Conservation (phyloP, 2,888 invertebrate species). For the Mylabris sibirica region DNA sequence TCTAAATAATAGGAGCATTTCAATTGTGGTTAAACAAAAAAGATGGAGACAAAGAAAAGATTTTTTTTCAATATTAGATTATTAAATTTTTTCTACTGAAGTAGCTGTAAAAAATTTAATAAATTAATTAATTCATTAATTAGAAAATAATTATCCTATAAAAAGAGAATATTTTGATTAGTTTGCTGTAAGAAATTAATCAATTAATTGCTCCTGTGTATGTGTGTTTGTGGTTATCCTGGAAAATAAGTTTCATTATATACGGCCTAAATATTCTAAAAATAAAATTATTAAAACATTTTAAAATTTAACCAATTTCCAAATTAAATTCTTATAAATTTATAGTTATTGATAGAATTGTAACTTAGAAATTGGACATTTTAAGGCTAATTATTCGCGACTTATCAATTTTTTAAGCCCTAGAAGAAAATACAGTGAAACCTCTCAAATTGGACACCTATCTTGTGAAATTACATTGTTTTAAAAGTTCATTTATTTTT, state of each 20-base stretch:
- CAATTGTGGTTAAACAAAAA: background rate
- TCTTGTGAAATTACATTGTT: too few species aligned
- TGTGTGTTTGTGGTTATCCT: background rate
- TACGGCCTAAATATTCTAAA: background rate
- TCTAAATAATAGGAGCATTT: background rate
- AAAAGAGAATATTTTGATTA: slow-evolving; percentile 45
- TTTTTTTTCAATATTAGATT: background rate
- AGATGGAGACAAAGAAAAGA: background rate
- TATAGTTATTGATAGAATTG: too few species aligned
- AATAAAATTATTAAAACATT: too few species aligned
- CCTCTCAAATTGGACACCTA: too few species aligned
- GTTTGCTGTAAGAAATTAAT: slow-evolving; percentile 52
- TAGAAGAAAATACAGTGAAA: background rate
- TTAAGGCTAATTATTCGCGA: too few species aligned
- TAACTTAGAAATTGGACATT: too few species aligned
- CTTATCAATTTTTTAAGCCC: background rate
- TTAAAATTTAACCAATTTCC: too few species aligned
- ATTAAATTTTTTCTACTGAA: background rate
- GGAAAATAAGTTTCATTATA: slow-evolving; percentile 7
- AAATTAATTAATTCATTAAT: background rate
- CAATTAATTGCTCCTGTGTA: slow-evolving; percentile 38
- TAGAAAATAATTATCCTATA: slow-evolving; percentile 36
- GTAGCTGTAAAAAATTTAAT: slow-evolving; percentile 8
- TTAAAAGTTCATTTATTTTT: too few species aligned
- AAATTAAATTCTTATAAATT: too few species aligned